Percentiles rank a stretch among this genome's conserved stretches.
Evolutionary conservation across 2,113 vertebrate genomes (phyloP).

Genomic region (Sebastes schlegelii): DNA sequence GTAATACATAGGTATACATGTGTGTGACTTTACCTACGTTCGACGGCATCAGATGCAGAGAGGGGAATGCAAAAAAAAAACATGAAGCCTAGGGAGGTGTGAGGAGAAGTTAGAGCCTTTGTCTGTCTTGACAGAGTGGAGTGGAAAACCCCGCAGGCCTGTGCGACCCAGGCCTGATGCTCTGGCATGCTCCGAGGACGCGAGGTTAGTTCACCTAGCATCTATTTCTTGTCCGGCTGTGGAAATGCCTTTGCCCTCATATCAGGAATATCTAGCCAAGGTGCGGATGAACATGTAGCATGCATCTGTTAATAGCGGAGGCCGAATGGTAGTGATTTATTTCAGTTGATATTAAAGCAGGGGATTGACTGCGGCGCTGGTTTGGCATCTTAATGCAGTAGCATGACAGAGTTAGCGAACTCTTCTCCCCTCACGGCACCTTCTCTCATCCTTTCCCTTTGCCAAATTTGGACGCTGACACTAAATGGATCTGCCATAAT

Average conservation of each 20-base stretch:
- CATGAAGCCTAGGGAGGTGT: not conserved
- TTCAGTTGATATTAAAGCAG: slow-evolving; percentile 89
- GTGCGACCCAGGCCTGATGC: slow-evolving; percentile 31
- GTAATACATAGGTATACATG: slow-evolving; percentile 14
- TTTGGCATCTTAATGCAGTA: slow-evolving; percentile 84
- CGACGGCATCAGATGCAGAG: slow-evolving; percentile 2
- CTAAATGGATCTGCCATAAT: slow-evolving; percentile 86
- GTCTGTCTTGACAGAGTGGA: not conserved
- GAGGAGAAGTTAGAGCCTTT: not conserved
- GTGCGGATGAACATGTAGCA: slow-evolving; percentile 84
- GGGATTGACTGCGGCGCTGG: slow-evolving; percentile 81
- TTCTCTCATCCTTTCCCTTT: slow-evolving; percentile 69
- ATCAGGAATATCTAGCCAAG: slow-evolving; percentile 84
- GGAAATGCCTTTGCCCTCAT: slow-evolving; percentile 75
- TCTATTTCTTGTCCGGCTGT: slow-evolving; percentile 82
- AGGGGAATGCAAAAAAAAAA: not conserved
- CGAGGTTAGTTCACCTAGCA: slow-evolving; percentile 80
- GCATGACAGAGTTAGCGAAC: slow-evolving; percentile 76
- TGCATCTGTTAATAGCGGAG: slow-evolving; percentile 84
- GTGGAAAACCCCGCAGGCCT: slow-evolving; percentile 45
- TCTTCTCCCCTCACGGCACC: slow-evolving; percentile 45
- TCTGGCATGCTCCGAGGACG: slow-evolving; percentile 46
- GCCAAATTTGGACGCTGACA: slow-evolving; percentile 85
- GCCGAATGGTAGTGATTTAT: slow-evolving; percentile 87
- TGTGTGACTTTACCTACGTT: slow-evolving; percentile 1